Percentiles rank a stretch among this genome's conserved stretches.
Evolutionary conservation across 2,797 vertebrate species (phyloP).

Genomic region (Micromesistius poutassou): DNA sequence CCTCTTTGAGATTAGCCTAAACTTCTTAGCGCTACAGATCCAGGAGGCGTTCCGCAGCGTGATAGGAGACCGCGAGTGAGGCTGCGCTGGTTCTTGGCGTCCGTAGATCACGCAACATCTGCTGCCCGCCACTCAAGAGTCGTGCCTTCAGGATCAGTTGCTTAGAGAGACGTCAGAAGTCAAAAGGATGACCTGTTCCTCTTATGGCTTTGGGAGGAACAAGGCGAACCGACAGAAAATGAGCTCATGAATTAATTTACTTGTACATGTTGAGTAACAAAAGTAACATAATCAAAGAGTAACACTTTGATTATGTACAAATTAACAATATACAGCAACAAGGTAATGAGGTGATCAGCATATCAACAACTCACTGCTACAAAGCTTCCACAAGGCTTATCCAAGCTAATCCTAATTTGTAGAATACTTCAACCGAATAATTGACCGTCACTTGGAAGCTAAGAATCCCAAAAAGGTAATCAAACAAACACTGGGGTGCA

Average conservation of each 20-base stretch:
- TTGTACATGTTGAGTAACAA: not conserved
- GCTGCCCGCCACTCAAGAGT: not conserved
- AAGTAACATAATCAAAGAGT: not conserved
- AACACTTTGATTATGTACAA: not conserved
- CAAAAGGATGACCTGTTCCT: not conserved
- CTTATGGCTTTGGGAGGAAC: not conserved
- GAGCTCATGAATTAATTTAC: not conserved
- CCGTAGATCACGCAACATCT: slow-evolving; percentile 16
- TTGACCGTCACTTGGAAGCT: not conserved
- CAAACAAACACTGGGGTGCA: not conserved
- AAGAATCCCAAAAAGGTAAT: not conserved
- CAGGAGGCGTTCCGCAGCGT: slow-evolving; percentile 44
- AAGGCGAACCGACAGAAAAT: not conserved
- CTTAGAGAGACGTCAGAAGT: not conserved
- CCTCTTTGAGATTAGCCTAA: slow-evolving; percentile 84
- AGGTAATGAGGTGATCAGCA: not conserved
- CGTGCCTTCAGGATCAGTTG: not conserved
- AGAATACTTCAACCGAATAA: not conserved
- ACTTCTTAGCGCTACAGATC: slow-evolving; percentile 77
- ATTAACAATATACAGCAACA: not conserved
- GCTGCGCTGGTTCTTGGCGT: slow-evolving; percentile 25
- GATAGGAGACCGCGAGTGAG: slow-evolving; percentile 40
- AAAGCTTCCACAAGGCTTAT: not conserved
- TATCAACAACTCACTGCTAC: not conserved
- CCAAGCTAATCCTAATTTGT: not conserved